Base-by-base conservation (phyloP, 2,797 vertebrate genomes). In the Australoheros facetus region DNA sequence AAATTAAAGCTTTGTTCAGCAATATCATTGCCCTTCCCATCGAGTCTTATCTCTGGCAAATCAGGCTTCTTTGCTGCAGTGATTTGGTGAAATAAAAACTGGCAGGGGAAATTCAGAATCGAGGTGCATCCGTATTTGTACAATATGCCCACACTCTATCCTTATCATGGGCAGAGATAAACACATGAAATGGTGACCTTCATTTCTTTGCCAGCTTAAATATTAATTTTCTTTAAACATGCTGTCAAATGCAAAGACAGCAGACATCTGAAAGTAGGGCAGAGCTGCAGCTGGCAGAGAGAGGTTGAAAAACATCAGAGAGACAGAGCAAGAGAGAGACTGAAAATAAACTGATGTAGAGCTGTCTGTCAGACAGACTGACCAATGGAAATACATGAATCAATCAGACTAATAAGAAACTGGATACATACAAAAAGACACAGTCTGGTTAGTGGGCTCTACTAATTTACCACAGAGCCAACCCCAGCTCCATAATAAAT, bases 211-310 rank as follows among this genome's bases (percentile, higher is more conserved):
- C 72, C 56, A 48, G 69, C 85, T 92, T 74, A 91, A 94, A 93
- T 91, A 93, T 91, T 54, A 0, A 91, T 91, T 89, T 90, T 69
- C 77, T 92, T 92, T 89, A 91, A 93, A 90, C 81, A 79, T 77
- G 82, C 87, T 83, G 90, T 93, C 88, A 80, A 90, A 91, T 84
- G 87, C 87, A 89, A 88, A 88, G 86, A 90, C 23, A 66, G 83
- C 85, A 82, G 82, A 84, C 83, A 51, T 84, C 64, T 87, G 82
- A 87, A 93, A 91, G 87, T 92, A 92, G 92, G 91, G 78, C 92
- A 92, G 82, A 2, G 69, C 56, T 73, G 75, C 56, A 66, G 66
- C 80, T 69, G 75, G 80, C 56, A 51, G 72, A 86, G 83, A 75
- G 82, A 86, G 80, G 71, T 0, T 74, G 42, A 17, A 23, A 30